A percentile compares a stretch with the other conserved stretches of the same genome.
Evolutionary conservation across 2,888 invertebrate species (phyloP).

Genomic region (Pollenia angustigena): DNA sequence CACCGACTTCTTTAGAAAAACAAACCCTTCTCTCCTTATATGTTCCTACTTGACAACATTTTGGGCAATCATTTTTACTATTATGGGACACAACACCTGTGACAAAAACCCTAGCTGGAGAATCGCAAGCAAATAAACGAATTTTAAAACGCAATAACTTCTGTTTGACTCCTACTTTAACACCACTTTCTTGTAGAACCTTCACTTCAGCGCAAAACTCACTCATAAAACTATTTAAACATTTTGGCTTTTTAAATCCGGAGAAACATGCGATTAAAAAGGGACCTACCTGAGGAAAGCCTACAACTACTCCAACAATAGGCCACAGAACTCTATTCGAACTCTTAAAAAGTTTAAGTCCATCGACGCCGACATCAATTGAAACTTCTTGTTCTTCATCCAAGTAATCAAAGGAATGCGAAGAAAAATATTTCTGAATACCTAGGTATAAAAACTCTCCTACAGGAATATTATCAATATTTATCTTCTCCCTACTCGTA

Average conservation of each 20-base stretch:
- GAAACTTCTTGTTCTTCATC: conserved; percentile 37
- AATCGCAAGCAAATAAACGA: conserved; percentile 50
- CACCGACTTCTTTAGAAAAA: conserved; percentile 31
- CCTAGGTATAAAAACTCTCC: conserved; percentile 62
- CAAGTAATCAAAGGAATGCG: conserved; percentile 35
- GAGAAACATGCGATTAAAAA: conserved; percentile 62
- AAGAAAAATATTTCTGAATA: conserved; percentile 54
- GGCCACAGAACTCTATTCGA: conserved; percentile 46
- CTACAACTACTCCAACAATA: conserved; percentile 39
- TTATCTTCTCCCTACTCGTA: conserved; percentile 48
- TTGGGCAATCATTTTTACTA: conserved; percentile 2
- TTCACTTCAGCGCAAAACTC: conserved; percentile 56
- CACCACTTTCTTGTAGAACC: background rate
- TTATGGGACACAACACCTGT: conserved; percentile 30
- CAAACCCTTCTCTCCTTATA: conserved; percentile 29
- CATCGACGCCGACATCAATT: conserved; percentile 17
- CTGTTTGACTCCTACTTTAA: conserved; percentile 29
- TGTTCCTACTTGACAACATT: conserved; percentile 44
- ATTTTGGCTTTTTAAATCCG: conserved; percentile 50
- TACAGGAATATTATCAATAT: conserved; percentile 48
- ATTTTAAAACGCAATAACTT: conserved; percentile 38
- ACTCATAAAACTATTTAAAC: conserved; percentile 43
- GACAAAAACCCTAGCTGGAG: conserved; percentile 61
- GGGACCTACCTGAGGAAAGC: conserved; percentile 32
- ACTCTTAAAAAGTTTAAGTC: conserved; percentile 42